These are phyloP conservation scores for Aphidius gifuensis DNA, from an alignment of 1,140 invertebrate genomes.

Conservation along the genomic window DNA sequence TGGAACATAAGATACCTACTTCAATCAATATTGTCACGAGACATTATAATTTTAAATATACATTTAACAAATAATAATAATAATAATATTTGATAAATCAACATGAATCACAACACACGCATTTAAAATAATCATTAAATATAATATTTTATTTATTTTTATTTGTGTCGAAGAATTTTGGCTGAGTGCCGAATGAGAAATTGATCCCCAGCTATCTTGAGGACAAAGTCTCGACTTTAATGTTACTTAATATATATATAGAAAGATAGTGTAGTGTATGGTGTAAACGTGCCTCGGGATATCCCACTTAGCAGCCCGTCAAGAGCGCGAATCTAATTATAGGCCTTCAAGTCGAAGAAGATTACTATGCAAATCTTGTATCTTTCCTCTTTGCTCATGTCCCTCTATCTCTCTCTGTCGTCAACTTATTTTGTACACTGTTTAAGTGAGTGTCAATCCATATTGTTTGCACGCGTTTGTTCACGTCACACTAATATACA, in stretches of 20 bases:
- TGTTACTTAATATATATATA: background rate
- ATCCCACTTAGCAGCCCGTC: slow-evolving; percentile 31
- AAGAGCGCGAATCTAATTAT: slow-evolving; percentile 45
- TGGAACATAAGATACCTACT: slow-evolving; percentile 50
- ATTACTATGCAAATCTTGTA: slow-evolving; percentile 42
- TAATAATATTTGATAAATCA: slow-evolving; percentile 2
- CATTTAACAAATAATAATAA: no score
- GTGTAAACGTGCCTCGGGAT: slow-evolving; percentile 13
- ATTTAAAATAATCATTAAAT: background rate
- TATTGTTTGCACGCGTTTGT: slow-evolving; percentile 32
- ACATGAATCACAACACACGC: background rate
- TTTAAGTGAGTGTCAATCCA: slow-evolving; percentile 40
- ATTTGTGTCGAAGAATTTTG: background rate
- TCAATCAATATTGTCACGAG: slow-evolving; percentile 49
- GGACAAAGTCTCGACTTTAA: slow-evolving; percentile 7
- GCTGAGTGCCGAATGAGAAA: no score
- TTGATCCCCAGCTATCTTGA: no score
- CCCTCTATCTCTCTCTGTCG: no score
- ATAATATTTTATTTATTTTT: background rate
- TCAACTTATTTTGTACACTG: slow-evolving; percentile 3
- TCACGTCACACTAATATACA: slow-evolving; percentile 21
- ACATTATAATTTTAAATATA: no score
- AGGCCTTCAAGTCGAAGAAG: slow-evolving; percentile 29
- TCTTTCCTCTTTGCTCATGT: no score
- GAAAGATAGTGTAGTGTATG: background rate